These are phyloP conservation scores for Sebastes hubbsi DNA, from an alignment of 2,797 vertebrate species.

Conservation along the genomic window DNA sequence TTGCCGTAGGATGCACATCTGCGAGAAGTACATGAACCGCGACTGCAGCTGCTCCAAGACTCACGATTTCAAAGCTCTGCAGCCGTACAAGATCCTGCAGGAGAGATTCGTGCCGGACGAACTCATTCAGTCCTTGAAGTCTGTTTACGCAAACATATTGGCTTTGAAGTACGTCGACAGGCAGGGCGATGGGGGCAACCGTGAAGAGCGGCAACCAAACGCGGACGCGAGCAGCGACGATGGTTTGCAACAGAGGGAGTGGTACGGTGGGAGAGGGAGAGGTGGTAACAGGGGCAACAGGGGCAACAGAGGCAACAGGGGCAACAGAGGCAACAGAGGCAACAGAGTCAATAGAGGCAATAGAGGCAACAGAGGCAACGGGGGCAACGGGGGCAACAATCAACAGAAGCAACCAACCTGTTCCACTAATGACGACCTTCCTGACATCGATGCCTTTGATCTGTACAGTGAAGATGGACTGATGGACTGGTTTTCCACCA, in stretches of 20 bases:
- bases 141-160: slow-evolving; percentile 66
- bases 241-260: background rate
- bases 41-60: slow-evolving; percentile 62
- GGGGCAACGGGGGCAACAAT: background rate
- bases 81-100: slow-evolving; percentile 62
- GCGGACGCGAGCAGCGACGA: accelerated
- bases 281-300: background rate
- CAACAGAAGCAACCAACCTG: accelerated
- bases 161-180: slow-evolving; percentile 26
- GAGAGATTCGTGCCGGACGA: slow-evolving; percentile 41
- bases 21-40: slow-evolving; percentile 56
- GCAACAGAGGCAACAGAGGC: background rate
- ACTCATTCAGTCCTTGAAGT: slow-evolving; percentile 56
- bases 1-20: slow-evolving; percentile 78
- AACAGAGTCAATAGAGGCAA: background rate
- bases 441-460: background rate
- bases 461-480: accelerated
- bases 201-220: background rate
- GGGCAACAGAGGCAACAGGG: background rate
- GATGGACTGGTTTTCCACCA: background rate
- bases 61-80: slow-evolving; percentile 70
- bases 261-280: background rate
- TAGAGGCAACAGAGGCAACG: background rate
- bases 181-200: background rate
- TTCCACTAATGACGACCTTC: background rate